Conservation (phyloP, 2,797 vertebrate genomes). For the Decapterus maruadsi region DNA sequence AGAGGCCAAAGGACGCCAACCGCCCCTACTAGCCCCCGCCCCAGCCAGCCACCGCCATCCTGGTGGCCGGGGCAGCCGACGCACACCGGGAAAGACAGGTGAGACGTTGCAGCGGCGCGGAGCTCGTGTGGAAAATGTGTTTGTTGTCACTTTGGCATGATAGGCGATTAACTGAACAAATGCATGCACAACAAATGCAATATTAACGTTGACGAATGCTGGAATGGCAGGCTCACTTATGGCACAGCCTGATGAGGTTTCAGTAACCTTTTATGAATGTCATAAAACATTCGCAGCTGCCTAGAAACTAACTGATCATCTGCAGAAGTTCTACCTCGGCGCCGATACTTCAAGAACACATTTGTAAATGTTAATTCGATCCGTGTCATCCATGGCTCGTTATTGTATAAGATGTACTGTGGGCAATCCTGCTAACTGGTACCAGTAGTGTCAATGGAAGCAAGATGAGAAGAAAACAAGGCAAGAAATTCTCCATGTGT, state of each 20-base stretch:
- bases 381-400: slow-evolving; percentile 16
- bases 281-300: slow-evolving; percentile 67
- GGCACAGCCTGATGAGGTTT: slow-evolving; percentile 46
- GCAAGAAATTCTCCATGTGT: background rate
- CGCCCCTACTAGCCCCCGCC: slow-evolving; percentile 94
- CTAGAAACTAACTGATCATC: slow-evolving; percentile 62
- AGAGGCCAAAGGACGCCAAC: slow-evolving; percentile 99
- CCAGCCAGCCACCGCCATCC: slow-evolving; percentile 71
- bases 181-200: slow-evolving; percentile 6
- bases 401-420: slow-evolving; percentile 12
- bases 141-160: slow-evolving; percentile 37
- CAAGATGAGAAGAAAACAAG: background rate
- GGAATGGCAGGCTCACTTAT: slow-evolving; percentile 48
- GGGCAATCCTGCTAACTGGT: background rate
- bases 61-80: slow-evolving; percentile 81
- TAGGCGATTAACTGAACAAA: slow-evolving; percentile 47
- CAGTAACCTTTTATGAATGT: slow-evolving; percentile 70
- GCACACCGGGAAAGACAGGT: slow-evolving; percentile 85
- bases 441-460: background rate
- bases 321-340: slow-evolving; percentile 40
- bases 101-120: slow-evolving; percentile 12
- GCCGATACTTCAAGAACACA: slow-evolving; percentile 32
- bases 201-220: slow-evolving; percentile 52
- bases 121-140: background rate
- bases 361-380: slow-evolving; percentile 61